These are phyloP conservation scores for Heterohyrax brucei DNA, from an alignment of 2,797 vertebrate genomes.

Conservation along the genomic window DNA sequence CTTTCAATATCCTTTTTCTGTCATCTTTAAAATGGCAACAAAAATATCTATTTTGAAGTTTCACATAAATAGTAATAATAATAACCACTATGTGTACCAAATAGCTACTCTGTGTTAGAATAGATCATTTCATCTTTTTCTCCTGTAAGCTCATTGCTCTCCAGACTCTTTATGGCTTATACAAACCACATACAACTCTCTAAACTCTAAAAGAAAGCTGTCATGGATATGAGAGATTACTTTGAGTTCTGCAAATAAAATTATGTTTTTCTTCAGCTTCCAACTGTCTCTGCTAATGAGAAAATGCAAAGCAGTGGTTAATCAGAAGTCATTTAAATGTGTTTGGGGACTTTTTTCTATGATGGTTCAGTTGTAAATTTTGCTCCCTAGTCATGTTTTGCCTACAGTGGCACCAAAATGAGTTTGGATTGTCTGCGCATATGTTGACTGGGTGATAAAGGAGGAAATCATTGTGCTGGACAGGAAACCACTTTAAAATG, in stretches of 20 bases:
- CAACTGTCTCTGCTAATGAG: constrained; percentile 50
- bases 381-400: constrained; percentile 60
- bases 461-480: neutral
- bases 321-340: constrained; percentile 52
- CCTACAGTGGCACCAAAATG: constrained; percentile 57
- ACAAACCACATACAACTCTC: neutral
- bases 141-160: neutral
- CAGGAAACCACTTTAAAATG: constrained; percentile 25
- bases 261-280: constrained; percentile 33
- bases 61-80: neutral
- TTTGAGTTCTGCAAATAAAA: constrained; percentile 40
- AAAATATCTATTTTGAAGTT: neutral
- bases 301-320: constrained; percentile 47
- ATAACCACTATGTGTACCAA: neutral
- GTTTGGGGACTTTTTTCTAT: constrained; percentile 20
- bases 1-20: neutral
- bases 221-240: neutral
- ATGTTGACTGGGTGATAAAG: neutral
- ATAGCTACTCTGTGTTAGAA: constrained; percentile 20
- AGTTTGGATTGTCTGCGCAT: constrained; percentile 31
- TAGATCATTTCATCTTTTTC: constrained; percentile 34
- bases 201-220: constrained; percentile 40
- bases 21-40: neutral
- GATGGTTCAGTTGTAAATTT: constrained; percentile 40
- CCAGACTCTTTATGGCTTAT: constrained; percentile 37